These are phyloP conservation scores for Spinibarbus caldwelli DNA, from an alignment of 2,797 vertebrate genomes.

Conservation along the genomic window DNA sequence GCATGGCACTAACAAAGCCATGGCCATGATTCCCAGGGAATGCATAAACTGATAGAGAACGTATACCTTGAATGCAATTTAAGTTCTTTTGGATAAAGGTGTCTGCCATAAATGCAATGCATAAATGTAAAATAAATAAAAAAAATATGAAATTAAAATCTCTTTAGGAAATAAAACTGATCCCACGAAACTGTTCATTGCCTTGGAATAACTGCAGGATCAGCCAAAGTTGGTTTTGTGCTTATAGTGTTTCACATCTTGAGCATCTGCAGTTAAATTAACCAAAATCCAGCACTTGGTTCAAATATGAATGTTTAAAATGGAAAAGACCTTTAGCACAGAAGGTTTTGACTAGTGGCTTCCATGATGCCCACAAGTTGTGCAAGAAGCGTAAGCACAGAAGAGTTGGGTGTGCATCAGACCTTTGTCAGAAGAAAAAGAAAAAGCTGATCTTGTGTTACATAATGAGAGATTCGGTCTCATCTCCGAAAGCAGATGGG, in stretches of 20 bases:
- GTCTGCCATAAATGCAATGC: background rate
- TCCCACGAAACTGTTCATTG: background rate
- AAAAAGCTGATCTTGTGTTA: constrained; percentile 39
- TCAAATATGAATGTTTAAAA: background rate
- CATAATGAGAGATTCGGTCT: constrained; percentile 40
- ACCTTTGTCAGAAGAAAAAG: constrained; percentile 6
- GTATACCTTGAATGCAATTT: background rate
- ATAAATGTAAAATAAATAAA: background rate
- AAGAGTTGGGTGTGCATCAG: background rate
- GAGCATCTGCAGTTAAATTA: background rate
- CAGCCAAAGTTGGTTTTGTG: constrained; percentile 1
- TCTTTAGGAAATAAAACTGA: constrained; percentile 3
- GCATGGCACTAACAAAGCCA: background rate
- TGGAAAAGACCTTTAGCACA: background rate
- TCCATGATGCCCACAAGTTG: background rate
- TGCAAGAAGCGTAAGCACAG: background rate
- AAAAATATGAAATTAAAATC: background rate
- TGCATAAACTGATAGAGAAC: background rate
- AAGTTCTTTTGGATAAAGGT: background rate
- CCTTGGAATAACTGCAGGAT: background rate
- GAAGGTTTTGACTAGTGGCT: background rate
- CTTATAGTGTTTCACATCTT: background rate
- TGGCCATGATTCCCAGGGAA: background rate
- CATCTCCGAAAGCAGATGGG: constrained; percentile 61
- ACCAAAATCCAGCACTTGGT: background rate